Evolutionary conservation across 2,797 vertebrate genomes (phyloP).

Genomic region (Amblyopsis hoosieri): DNA sequence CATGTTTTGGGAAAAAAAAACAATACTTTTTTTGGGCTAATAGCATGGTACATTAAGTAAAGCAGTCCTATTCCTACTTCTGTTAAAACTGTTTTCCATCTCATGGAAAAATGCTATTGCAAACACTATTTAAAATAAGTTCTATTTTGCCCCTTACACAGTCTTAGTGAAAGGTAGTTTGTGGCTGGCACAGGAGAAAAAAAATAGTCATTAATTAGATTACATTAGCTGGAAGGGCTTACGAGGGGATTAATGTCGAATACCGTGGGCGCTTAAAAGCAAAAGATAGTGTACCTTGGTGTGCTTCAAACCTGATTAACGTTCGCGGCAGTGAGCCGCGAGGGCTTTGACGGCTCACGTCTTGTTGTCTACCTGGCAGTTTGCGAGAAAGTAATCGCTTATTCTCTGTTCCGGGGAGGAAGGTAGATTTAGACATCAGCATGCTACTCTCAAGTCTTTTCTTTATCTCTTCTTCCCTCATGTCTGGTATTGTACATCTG

Average conservation of each 20-base stretch:
- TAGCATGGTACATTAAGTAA: no score
- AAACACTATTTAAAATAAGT: neutral
- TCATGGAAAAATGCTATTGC: no score
- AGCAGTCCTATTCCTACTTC: no score
- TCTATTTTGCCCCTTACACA: neutral
- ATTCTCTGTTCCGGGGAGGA: conserved; percentile 66
- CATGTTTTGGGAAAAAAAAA: no score
- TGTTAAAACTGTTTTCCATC: no score
- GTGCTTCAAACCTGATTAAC: conserved; percentile 68
- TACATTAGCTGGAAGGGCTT: conserved; percentile 76
- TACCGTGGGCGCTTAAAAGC: conserved; percentile 66
- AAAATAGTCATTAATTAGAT: conserved; percentile 79
- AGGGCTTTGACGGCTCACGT: conserved; percentile 54
- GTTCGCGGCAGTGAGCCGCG: conserved; percentile 41
- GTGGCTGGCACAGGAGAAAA: conserved; percentile 32
- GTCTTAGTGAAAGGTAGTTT: conserved; percentile 31
- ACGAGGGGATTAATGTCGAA: conserved; percentile 75
- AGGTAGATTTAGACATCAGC: conserved; percentile 71
- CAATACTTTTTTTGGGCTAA: no score
- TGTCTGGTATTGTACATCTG: conserved; percentile 51
- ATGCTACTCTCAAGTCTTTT: conserved; percentile 60
- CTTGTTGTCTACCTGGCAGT: conserved; percentile 76
- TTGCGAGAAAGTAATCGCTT: conserved; percentile 71
- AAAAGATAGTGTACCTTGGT: conserved; percentile 74
- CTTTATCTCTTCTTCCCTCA: conserved; percentile 28